A percentile compares a stretch with the other conserved stretches of the same genome.
Evolutionary conservation across 1,140 invertebrate genomes (phyloP).

Genomic region (Bombus pascuorum): DNA sequence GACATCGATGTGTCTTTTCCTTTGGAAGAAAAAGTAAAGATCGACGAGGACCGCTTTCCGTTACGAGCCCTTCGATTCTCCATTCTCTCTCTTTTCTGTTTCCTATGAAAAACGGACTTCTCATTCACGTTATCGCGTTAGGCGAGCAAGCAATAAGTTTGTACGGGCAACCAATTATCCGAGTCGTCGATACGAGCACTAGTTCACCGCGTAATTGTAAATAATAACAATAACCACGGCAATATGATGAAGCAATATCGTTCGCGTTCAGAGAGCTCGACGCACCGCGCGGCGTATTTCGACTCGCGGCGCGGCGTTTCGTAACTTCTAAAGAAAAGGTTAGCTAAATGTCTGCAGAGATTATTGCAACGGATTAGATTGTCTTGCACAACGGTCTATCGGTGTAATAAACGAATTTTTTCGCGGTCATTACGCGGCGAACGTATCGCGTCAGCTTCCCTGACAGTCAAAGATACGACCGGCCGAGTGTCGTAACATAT

Average conservation of each 20-base stretch:
- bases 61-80: neutral
- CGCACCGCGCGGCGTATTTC: constrained; percentile 38
- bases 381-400: constrained; percentile 53
- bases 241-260: neutral
- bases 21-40: no score
- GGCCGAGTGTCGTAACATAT: constrained; percentile 56
- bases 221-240: neutral
- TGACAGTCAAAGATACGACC: constrained; percentile 42
- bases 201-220: neutral
- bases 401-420: constrained; percentile 53
- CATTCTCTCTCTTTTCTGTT: neutral
- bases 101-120: no score
- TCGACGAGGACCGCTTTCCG: no score
- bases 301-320: constrained; percentile 33
- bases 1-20: no score
- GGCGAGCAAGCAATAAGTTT: neutral
- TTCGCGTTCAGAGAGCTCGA: neutral
- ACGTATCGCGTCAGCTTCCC: constrained; percentile 30
- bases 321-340: constrained; percentile 47
- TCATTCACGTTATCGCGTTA: neutral
- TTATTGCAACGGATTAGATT: constrained; percentile 52
- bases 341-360: constrained; percentile 53
- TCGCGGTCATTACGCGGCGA: constrained; percentile 27
- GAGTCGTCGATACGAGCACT: neutral
- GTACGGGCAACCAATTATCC: neutral